These are phyloP conservation scores for Pseudobourletiella spinata DNA, from an alignment of 1,140 invertebrate genomes.

Conservation along the genomic window DNA sequence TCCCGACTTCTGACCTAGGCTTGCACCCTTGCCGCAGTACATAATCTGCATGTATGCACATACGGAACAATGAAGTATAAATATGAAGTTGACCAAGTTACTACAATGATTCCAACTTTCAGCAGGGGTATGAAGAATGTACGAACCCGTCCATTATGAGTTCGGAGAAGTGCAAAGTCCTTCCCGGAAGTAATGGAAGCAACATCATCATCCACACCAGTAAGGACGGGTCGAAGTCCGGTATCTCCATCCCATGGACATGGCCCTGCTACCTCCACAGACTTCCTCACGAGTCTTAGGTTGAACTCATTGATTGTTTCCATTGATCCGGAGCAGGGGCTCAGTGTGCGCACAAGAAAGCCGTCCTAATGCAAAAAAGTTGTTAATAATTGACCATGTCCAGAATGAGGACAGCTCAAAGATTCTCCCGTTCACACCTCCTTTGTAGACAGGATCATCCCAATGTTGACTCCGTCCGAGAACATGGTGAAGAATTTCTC, in stretches of 20 bases:
- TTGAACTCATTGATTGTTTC: constrained; percentile 54
- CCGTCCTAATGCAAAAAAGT: constrained; percentile 55
- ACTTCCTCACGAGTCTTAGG: constrained; percentile 67
- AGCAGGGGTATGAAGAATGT: not conserved
- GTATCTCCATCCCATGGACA: constrained; percentile 60
- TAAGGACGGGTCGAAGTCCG: constrained; percentile 39
- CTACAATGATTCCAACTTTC: not conserved
- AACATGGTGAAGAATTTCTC: constrained; percentile 63
- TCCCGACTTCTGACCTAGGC: constrained; percentile 61
- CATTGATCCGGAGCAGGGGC: constrained; percentile 49
- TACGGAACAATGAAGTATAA: no score
- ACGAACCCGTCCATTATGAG: constrained; percentile 62
- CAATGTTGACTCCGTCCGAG: constrained; percentile 72
- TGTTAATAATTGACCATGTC: constrained; percentile 35
- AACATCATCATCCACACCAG: constrained; percentile 60
- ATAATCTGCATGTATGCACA: no score
- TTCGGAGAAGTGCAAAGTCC: constrained; percentile 72
- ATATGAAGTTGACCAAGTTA: no score
- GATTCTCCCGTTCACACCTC: constrained; percentile 49
- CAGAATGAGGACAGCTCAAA: not conserved
- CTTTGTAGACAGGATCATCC: constrained; percentile 66
- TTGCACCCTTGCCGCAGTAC: constrained; percentile 66
- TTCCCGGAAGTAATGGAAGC: constrained; percentile 61
- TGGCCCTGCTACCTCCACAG: constrained; percentile 64
- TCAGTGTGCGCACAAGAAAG: constrained; percentile 65